phyloP scores from a whole-genome alignment of 1,140 invertebrate genomes.

The Dufourea novaeangliae region DNA sequence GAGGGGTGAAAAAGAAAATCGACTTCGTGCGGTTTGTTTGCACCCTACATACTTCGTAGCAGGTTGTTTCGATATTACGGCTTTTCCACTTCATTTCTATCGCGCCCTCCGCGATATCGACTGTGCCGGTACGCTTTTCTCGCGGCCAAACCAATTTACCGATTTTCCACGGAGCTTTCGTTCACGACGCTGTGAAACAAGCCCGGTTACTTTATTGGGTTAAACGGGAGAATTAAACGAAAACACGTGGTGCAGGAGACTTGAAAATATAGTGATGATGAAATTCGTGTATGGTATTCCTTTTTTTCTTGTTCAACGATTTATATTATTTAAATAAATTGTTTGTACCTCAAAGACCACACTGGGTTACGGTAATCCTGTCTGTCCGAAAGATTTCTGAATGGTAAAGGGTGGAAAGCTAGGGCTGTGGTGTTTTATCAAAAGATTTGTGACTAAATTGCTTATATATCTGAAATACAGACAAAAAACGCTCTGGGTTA shows the following conservation, averaged over 20 bases:
- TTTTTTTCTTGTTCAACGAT: too few relatives aligned
- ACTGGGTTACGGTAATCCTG: too few relatives aligned
- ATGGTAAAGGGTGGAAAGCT: too few relatives aligned
- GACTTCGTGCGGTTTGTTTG: constrained; percentile 41
- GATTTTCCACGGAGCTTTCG: neutral
- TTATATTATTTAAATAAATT: too few relatives aligned
- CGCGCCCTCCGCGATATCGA: constrained; percentile 17
- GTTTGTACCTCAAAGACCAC: too few relatives aligned
- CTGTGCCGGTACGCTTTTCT: constrained; percentile 4
- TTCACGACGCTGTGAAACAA: neutral
- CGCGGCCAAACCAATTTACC: constrained; percentile 27
- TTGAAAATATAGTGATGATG: neutral
- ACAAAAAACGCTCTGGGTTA: too few relatives aligned
- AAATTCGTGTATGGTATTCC: neutral
- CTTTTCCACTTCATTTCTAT: constrained; percentile 46
- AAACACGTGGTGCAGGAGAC: neutral
- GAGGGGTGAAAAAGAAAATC: constrained; percentile 12
- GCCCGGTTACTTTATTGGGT: neutral
- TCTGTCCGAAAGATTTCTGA: too few relatives aligned
- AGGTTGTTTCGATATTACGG: constrained; percentile 49
- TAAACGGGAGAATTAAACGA: neutral
- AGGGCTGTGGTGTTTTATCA: too few relatives aligned
- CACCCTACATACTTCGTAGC: constrained; percentile 21
- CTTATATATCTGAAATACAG: too few relatives aligned
- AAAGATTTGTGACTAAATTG: too few relatives aligned